Percentiles rank a stretch among this genome's conserved stretches.
Conservation (phyloP, 2,113 vertebrate genomes). For the Danio rerio region GRCz12tu NC_133176.1:61335001-61335500, state of each 20-base stretch:
- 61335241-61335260: too few relatives aligned
- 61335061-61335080: too few relatives aligned
- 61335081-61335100: too few relatives aligned
- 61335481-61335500: background rate
- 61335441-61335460: background rate
- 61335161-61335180: too few relatives aligned
- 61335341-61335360: background rate
- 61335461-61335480: background rate
- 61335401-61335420: background rate
- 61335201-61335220: too few relatives aligned
- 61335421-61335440: background rate
- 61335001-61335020: background rate
- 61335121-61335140: too few relatives aligned
- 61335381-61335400: background rate
- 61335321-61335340: background rate
- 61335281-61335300: background rate
- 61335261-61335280: background rate
- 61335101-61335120: too few relatives aligned
- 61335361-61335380: background rate
- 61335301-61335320: background rate
- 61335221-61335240: too few relatives aligned
- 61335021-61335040: background rate
- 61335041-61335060: background rate
- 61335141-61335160: too few relatives aligned
- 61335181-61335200: too few relatives aligned